Conservation (phyloP, 2,888 invertebrate genomes). For the Ashinkailepas kermadecensis region DNA sequence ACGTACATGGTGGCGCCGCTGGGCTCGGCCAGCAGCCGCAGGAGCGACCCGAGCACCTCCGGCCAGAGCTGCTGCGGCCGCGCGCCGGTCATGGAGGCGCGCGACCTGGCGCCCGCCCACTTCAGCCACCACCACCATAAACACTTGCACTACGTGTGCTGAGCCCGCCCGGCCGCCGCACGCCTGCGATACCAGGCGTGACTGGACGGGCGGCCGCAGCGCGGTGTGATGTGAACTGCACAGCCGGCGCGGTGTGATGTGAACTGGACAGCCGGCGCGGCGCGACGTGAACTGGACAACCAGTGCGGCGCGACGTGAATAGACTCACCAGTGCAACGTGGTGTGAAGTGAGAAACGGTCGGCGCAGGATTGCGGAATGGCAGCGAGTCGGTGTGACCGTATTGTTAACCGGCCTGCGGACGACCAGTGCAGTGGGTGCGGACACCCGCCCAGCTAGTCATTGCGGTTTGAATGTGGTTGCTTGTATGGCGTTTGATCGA, state of each 20-base stretch:
- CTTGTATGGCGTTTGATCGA: not conserved
- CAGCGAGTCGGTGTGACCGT: no score
- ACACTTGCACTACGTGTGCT: conserved; percentile 10
- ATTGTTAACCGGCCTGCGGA: no score
- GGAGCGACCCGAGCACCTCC: not conserved
- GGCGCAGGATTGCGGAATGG: not conserved
- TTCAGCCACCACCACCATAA: conserved; percentile 5
- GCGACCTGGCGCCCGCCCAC: not conserved
- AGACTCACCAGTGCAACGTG: not conserved
- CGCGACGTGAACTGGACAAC: no score
- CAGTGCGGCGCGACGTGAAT: no score
- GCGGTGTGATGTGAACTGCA: no score
- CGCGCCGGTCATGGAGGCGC: not conserved
- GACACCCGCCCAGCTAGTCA: not conserved
- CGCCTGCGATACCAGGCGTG: no score
- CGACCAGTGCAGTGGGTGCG: not conserved
- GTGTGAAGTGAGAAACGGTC: not conserved
- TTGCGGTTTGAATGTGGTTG: not conserved
- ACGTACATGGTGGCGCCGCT: conserved; percentile 7
- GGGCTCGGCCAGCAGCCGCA: not conserved
- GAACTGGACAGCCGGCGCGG: no score
- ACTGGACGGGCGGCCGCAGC: no score
- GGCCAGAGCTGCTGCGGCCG: not conserved
- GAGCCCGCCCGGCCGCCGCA: not conserved
- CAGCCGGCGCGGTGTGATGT: no score